phyloP scores from a whole-genome alignment of 2,888 invertebrate genomes.

The Fabriciana adippe region DNA sequence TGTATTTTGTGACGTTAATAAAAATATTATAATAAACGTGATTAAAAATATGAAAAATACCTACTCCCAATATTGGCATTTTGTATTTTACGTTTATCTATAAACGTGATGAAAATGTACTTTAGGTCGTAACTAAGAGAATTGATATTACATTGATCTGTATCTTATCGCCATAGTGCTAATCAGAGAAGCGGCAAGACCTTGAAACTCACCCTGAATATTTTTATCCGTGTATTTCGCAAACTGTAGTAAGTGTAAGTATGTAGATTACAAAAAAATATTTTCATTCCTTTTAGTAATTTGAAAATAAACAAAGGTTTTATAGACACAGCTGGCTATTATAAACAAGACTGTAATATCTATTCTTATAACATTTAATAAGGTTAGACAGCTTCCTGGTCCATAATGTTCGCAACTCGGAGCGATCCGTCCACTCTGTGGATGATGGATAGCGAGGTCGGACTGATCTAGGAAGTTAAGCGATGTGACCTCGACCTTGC shows the following conservation, averaged over 20 bases:
- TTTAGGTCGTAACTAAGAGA: conserved; percentile 51
- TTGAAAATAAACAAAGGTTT: no score
- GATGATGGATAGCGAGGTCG: conserved; percentile 47
- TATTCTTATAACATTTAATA: conserved; percentile 22
- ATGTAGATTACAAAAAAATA: conserved; percentile 1
- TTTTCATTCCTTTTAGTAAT: no score
- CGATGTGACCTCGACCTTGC: conserved; percentile 77
- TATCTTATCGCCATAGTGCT: conserved; percentile 69
- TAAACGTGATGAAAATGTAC: conserved; percentile 48
- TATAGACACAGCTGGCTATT: no score
- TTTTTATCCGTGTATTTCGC: conserved; percentile 80
- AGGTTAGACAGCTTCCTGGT: conserved; percentile 30
- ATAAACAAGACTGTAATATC: conserved; percentile 1
- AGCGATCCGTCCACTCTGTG: conserved; percentile 35
- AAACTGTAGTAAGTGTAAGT: conserved; percentile 43
- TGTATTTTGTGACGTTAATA: no score
- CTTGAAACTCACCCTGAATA: conserved; percentile 80
- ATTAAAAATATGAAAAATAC: conserved; percentile 1
- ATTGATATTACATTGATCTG: conserved; percentile 52
- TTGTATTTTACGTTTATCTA: conserved; percentile 45
- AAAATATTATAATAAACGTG: no score
- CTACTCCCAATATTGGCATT: conserved; percentile 63
- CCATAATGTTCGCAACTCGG: conserved; percentile 33
- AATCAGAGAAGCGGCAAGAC: conserved; percentile 77
- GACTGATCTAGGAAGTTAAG: conserved; percentile 78